Evolutionary conservation across 2,888 invertebrate genomes (phyloP), one percentile per base, ranked within the genome.

Genomic region (Platypus cylindrus): DNA sequence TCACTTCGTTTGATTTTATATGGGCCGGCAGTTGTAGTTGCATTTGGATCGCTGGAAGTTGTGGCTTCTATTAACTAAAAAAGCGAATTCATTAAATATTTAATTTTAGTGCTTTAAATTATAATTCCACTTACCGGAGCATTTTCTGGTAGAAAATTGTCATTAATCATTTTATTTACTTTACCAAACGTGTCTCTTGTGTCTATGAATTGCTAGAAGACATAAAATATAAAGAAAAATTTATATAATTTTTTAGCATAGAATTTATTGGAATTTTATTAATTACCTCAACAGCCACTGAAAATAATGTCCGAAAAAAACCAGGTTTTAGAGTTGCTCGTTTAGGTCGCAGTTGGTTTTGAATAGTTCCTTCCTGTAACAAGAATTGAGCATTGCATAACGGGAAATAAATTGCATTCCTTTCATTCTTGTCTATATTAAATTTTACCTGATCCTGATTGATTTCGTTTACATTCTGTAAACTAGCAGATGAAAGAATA

Each of bases 131-230:
- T 53, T 51, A 60, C 60, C 17, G 53, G 48, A 22, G 46, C 47
- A 45, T 55, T 53, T 37, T 64, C 64, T 7, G 63, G 60, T 12
- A 55, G 37, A 39, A 65, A 56, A 40, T 61, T 60, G 22, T 58
- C 56, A 41, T 58, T 60, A 12, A 69, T 45, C 25, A 66, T 47
- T 18, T 51, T 47, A 30, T 55, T 59, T 18, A 69, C 63, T 45
- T 60, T 62, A 39, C 58, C 53, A 15, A 64, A 48, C 1, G 68
- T 68, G 30, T 63, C 60, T 41, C 52, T 58, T 0, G 68, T 68
- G 33, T 70, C 68, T 43, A 59, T 60, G 48, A 63, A 60, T 49
- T 66, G 64, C 69, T 69, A 43, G 38, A 59, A 62, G 36, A 25
- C 30, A 43, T 36, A 43, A 25, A 23, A 37, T 23, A 17, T 15